These are phyloP conservation scores for Tricholaema leucomelas DNA, from an alignment of 2,113 vertebrate species.

Conservation along the genomic window DNA sequence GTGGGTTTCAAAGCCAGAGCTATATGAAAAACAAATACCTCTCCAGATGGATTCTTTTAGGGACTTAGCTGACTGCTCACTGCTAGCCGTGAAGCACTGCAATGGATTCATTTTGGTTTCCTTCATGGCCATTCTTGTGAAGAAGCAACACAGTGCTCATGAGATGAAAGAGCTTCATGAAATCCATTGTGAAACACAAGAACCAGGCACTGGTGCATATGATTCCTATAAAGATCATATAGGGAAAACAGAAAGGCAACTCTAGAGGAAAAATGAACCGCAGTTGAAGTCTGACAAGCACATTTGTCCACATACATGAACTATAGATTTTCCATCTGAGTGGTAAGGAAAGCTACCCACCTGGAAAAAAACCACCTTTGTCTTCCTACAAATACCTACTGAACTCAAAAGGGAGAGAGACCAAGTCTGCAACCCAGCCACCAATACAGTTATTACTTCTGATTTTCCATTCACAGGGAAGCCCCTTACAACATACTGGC, in stretches of 20 bases:
- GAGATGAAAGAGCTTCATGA: conserved; percentile 69
- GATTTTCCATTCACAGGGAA: background rate
- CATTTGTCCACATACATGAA: background rate
- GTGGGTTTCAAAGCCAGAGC: background rate
- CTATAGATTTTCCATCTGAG: background rate
- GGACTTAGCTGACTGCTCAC: background rate
- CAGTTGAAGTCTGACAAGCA: background rate
- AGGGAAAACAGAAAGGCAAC: background rate
- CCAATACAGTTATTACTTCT: background rate
- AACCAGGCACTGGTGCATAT: background rate
- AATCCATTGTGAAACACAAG: conserved; percentile 48
- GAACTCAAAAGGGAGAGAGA: background rate
- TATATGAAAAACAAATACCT: background rate
- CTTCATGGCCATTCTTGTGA: background rate
- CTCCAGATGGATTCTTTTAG: background rate
- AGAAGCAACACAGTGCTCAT: conserved; percentile 38
- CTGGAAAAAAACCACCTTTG: background rate
- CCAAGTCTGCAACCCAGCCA: background rate
- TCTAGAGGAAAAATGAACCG: background rate
- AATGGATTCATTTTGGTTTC: background rate
- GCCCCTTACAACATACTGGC: accelerated
- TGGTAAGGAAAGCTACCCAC: background rate
- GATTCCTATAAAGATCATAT: background rate
- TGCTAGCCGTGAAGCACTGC: background rate
- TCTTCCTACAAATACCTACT: background rate